A percentile compares a stretch with the other conserved stretches of the same genome.
phyloP scores from a whole-genome alignment of 2,797 vertebrate genomes.

The Lerista edwardsae region DNA sequence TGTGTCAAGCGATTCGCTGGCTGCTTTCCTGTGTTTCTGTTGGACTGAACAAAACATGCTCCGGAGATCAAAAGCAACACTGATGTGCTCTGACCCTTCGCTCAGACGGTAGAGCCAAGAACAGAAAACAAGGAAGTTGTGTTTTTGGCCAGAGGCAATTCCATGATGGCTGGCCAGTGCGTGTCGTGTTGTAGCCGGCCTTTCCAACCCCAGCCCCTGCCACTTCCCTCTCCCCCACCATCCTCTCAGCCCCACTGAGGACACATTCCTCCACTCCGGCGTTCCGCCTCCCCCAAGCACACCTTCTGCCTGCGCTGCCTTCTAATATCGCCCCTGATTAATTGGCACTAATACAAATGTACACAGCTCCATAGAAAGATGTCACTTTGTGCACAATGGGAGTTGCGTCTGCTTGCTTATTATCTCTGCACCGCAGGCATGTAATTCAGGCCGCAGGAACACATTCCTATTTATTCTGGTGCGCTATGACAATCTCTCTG shows the following conservation, averaged over 20 bases:
- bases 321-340: slow-evolving; percentile 72
- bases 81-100: no score
- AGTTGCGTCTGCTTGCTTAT: slow-evolving; percentile 62
- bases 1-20: background rate
- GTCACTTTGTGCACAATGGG: slow-evolving; percentile 72
- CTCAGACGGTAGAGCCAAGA: background rate
- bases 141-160: background rate
- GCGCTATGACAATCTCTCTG: slow-evolving; percentile 66
- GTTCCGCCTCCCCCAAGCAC: slow-evolving; percentile 28
- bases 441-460: slow-evolving; percentile 69
- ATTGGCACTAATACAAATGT: slow-evolving; percentile 76
- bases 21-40: background rate
- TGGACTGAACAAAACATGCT: background rate
- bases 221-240: no score
- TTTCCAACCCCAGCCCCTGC: background rate
- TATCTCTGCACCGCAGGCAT: slow-evolving; percentile 77
- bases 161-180: no score
- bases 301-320: slow-evolving; percentile 30
- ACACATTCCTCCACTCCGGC: background rate
- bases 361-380: slow-evolving; percentile 75
- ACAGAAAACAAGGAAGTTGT: no score
- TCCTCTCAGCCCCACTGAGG: background rate
- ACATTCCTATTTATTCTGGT: slow-evolving; percentile 69
- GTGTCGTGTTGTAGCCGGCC: background rate
- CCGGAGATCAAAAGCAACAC: background rate